Evolutionary conservation across 2,113 vertebrate species (phyloP).

Genomic region (Dasypus novemcinctus): DNA sequence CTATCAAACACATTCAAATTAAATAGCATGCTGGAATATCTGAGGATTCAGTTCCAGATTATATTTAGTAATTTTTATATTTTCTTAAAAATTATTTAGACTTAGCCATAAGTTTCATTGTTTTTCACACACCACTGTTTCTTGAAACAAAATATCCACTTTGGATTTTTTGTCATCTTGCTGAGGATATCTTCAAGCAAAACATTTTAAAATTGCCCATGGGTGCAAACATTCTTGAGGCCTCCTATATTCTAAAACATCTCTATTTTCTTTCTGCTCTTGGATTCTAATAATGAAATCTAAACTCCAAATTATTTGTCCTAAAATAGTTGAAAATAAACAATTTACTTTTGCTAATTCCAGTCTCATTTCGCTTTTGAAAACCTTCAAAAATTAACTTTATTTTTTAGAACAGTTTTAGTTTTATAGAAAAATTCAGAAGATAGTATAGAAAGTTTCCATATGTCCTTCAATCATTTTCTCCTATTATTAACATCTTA

Average conservation of each 20-base stretch:
- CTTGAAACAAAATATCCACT: neutral
- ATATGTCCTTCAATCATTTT: neutral
- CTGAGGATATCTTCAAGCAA: neutral
- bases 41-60: neutral
- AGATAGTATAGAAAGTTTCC: neutral
- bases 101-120: neutral
- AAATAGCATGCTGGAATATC: neutral
- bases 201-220: neutral
- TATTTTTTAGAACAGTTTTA: neutral
- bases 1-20: neutral
- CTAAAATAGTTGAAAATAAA: neutral
- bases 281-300: neutral
- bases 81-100: neutral
- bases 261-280: neutral
- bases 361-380: slow-evolving; percentile 3
- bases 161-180: neutral
- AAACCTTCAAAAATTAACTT: neutral
- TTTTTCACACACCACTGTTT: neutral
- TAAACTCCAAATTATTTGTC: neutral
- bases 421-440: neutral
- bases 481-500: neutral
- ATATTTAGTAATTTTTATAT: neutral
- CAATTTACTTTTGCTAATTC: neutral
- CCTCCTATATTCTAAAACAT: neutral
- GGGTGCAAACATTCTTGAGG: neutral